Evolutionary conservation across 2,888 invertebrate species (phyloP), one percentile per base, ranked within the genome.

Genomic region (Desoria tigrina): DNA sequence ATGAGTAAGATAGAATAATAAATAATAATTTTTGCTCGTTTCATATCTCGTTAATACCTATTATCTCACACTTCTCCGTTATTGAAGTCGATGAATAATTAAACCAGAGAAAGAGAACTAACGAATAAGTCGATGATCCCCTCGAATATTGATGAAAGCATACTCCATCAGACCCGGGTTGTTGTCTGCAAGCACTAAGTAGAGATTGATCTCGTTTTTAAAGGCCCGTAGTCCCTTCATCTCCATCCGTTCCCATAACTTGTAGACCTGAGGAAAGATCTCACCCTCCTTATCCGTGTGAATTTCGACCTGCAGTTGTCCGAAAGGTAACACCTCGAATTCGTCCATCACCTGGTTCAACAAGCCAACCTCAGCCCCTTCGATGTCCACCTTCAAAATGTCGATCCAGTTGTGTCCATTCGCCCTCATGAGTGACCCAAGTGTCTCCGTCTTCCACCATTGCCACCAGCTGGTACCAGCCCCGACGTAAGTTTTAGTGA

Each of bases 321-420:
- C 60, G 42, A 63, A 67, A 23, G 67, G 67, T 32, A 67, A 28
- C 11, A 57, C 21, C 24, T 42, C 24, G 16, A 26, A n/a, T 18
- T 61, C 49, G n/a, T 32, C 37, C 27, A 27, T 54, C 7, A n/a
- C n/a, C n/a, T 58, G 53, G 28, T 63, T 42, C 49, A 63, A 45
- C 4, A 55, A 55, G 2, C 42, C 61, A 23, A 66, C 63, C 24
- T 69, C 68, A n/a, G 58, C 62, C 18, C 65, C 63, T 42, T 68
- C 68, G 58, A 72, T 64, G 39, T 69, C 68, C 56, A 65, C 65
- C 61, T 68, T 68, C 21, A 72, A 45, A 16, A 65, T 54, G 61
- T 69, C 63, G n/a, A 65, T 49, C 63, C 61, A 61, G 1, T 60
- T 32, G 28, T 67, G 67, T 39, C 67, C 67, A 61, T 67, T 63